Conservation (phyloP, 1,140 invertebrate genomes). For the Solen grandis region DNA sequence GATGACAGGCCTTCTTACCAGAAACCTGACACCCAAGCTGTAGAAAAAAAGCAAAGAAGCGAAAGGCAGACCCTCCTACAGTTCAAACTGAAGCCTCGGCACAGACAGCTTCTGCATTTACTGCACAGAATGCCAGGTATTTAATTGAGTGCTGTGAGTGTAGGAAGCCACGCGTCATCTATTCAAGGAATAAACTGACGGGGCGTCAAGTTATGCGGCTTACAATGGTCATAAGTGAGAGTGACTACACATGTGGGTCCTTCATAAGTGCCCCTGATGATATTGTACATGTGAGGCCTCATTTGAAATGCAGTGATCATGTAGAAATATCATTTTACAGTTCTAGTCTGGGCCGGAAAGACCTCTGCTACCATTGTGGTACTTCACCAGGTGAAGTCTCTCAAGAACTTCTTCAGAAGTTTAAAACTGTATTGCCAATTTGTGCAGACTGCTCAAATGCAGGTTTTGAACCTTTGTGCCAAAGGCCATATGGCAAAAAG, state of each 20-base stretch:
- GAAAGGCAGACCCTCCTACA: neutral
- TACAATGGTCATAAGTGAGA: neutral
- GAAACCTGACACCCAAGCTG: neutral
- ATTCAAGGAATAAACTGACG: constrained; percentile 4
- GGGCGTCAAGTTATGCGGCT: neutral
- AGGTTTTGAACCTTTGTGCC: constrained; percentile 3
- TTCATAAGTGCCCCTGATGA: constrained; percentile 6
- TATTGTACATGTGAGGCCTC: constrained; percentile 1
- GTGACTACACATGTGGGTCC: constrained; percentile 20
- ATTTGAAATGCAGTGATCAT: constrained; percentile 4
- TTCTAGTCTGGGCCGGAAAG: constrained; percentile 2
- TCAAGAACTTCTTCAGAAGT: neutral
- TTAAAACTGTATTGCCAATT: constrained; percentile 22
- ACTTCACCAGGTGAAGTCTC: neutral
- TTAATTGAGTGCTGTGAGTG: constrained; percentile 3
- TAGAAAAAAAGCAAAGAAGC: neutral
- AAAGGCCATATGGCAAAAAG: constrained; percentile 4
- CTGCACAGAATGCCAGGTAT: constrained; percentile 4
- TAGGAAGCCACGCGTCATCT: constrained; percentile 16
- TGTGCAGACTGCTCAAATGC: constrained; percentile 5
- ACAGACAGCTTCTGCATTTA: neutral
- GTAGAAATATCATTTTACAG: constrained; percentile 31
- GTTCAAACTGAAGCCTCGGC: neutral
- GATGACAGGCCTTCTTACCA: neutral
- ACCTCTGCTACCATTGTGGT: constrained; percentile 20